Evolutionary conservation across 2,888 invertebrate species (phyloP).

Genomic region (Phengaris alcon): DNA sequence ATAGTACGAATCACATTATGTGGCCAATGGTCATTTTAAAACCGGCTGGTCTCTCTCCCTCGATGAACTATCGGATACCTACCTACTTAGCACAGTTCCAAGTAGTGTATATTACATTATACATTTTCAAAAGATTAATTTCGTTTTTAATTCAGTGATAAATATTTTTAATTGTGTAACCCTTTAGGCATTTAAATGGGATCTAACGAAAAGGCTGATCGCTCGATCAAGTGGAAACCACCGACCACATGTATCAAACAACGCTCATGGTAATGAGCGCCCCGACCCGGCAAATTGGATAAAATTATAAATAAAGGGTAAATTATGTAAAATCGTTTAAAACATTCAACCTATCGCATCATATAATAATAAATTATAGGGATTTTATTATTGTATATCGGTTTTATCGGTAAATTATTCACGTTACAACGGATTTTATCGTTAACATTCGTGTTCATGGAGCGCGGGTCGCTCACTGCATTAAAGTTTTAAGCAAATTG

Average conservation of each 20-base stretch:
- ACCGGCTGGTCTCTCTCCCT: no score
- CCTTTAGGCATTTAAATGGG: not conserved
- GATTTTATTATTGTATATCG: slow-evolving; percentile 36
- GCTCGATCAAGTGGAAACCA: slow-evolving; percentile 6
- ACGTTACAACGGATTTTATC: slow-evolving; percentile 34
- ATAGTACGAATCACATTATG: no score
- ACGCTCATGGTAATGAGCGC: slow-evolving; percentile 15
- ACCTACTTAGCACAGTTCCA: no score
- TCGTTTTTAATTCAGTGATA: not conserved
- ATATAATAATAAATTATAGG: slow-evolving; percentile 36
- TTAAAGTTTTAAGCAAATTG: slow-evolving; percentile 20
- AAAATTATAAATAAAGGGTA: slow-evolving; percentile 27
- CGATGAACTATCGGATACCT: no score
- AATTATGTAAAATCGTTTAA: slow-evolving; percentile 31
- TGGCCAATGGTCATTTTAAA: no score
- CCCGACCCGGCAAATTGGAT: slow-evolving; percentile 24
- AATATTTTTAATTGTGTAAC: slow-evolving; percentile 1
- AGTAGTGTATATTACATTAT: no score
- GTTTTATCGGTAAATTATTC: slow-evolving; percentile 36
- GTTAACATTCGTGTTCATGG: slow-evolving; percentile 32
- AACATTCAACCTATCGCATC: slow-evolving; percentile 35
- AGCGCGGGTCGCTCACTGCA: slow-evolving; percentile 25
- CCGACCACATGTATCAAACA: slow-evolving; percentile 19
- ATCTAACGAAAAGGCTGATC: not conserved
- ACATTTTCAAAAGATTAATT: no score